Evolutionary conservation across 2,888 invertebrate species (phyloP).

Genomic region (Drosophila colorata): DNA sequence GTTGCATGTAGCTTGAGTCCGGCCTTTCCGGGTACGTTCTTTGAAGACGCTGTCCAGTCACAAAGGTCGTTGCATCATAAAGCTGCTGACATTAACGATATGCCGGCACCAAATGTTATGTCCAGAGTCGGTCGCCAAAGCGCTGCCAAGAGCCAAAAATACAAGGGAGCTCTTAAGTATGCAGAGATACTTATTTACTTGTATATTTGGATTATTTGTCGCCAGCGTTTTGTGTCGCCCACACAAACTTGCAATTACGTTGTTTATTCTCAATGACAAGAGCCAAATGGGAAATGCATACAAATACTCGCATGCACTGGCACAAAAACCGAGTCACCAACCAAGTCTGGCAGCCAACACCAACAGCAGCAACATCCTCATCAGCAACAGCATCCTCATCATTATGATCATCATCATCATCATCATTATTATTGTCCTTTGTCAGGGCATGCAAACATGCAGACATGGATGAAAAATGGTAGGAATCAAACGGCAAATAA

Average conservation of each 20-base stretch:
- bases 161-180: conserved; percentile 11
- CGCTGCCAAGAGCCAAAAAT: conserved; percentile 1
- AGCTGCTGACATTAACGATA: conserved; percentile 71
- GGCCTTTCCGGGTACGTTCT: conserved; percentile 64
- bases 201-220: conserved; percentile 73
- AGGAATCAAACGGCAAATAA: conserved; percentile 76
- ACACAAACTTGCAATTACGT: conserved; percentile 80
- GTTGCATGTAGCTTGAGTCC: conserved; percentile 19
- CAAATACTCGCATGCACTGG: conserved; percentile 48
- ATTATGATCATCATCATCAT: conserved; percentile 6
- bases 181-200: not conserved
- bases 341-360: conserved; percentile 36
- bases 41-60: conserved; percentile 63
- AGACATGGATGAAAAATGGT: conserved; percentile 72
- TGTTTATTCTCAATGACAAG: conserved; percentile 79
- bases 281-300: conserved; percentile 72
- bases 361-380: conserved; percentile 20
- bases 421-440: conserved; percentile 64
- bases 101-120: not conserved
- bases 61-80: conserved; percentile 78
- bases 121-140: not conserved
- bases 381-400: conserved; percentile 4
- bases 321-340: conserved; percentile 45
- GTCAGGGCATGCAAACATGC: conserved; percentile 76
- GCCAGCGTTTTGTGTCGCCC: conserved; percentile 75